Base-by-base conservation (phyloP, 1,140 invertebrate genomes). In the Trachymyrmex septentrionalis region DNA sequence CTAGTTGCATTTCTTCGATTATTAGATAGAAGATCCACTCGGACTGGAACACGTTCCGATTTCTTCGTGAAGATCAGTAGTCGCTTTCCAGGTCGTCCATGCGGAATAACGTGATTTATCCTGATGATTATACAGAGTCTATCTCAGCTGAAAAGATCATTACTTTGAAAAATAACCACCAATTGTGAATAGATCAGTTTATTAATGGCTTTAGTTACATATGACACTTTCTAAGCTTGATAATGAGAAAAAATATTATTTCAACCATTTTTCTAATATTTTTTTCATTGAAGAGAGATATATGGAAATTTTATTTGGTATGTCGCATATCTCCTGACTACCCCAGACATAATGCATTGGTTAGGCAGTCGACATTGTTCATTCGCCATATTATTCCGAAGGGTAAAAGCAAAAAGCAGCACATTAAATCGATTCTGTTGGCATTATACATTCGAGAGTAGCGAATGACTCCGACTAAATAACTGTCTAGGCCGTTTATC, bases 21-120 rank as follows among this genome's bases (percentile, higher is more conserved):
- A 67, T 69, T 85, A 27, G 73, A 55, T 61, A 57, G 57, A 81
- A 50, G 27, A 91, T 86, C 82, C 77, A 86, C 82, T 88, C 80
- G 72, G 77, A 88, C 80, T 78, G 77, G 77, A 84, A 73, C 61
- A 75, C 84, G 78, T 87, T 88, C 82, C 38, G 67, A 72, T 90
- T 90, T 27, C 64, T 55, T 78, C 48, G 24, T 50, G 50, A 87
- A 85, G 63, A 80, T 85, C 34, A 67, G 72, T 57, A 72, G 57
- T 53, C 53, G 44, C 53, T 63, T 90, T 90, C 82, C 63, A 87
- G 88, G 89, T 88, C 82, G 64, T 55, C 34, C 53, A 57, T 57
- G 34, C 72, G 30, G 89, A 90, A 87, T 90, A 55, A 72, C 30
- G 63, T 53, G 44, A 72, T 75, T 44, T 85, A 50, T 53, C 55